phyloP scores from a whole-genome alignment of 2,888 invertebrate genomes.

The Chrysolina oricalcia region DNA sequence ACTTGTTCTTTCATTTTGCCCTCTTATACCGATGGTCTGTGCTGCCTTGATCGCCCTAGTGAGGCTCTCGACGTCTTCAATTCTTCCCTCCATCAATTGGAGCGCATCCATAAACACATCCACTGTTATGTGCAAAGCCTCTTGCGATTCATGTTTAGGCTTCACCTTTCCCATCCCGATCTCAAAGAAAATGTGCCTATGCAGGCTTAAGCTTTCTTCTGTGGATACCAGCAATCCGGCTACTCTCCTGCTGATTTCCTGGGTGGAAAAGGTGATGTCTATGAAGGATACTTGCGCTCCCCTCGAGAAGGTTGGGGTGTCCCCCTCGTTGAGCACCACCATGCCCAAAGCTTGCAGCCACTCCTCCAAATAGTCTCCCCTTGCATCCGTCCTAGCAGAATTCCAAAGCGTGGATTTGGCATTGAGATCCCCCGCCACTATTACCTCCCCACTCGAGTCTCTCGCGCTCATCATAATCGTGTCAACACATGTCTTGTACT shows the following conservation, averaged over 20 bases:
- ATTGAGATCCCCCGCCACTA: conserved; percentile 37
- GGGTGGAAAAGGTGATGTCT: neutral
- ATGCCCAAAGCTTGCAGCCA: neutral
- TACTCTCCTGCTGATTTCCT: neutral
- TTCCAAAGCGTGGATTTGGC: conserved; percentile 38
- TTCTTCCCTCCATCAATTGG: neutral
- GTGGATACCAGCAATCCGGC: neutral
- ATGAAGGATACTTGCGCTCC: too few species aligned
- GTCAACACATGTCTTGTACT: too few species aligned
- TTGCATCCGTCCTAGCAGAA: conserved; percentile 24
- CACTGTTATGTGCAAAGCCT: neutral
- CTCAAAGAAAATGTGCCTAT: conserved; percentile 8
- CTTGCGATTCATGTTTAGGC: neutral
- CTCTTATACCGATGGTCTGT: neutral
- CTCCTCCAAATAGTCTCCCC: conserved; percentile 28
- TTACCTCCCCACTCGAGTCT: neutral
- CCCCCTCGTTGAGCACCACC: neutral
- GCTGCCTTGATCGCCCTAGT: neutral
- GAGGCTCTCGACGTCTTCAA: neutral
- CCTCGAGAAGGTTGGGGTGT: neutral
- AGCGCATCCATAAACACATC: neutral
- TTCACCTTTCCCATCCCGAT: neutral
- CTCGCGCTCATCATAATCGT: too few species aligned
- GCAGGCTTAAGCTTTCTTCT: conserved; percentile 23
- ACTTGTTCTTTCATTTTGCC: neutral